A percentile compares a stretch with the other conserved stretches of the same genome.
phyloP scores from a whole-genome alignment of 2,113 vertebrate genomes.

The Anseranas semipalmata region DNA sequence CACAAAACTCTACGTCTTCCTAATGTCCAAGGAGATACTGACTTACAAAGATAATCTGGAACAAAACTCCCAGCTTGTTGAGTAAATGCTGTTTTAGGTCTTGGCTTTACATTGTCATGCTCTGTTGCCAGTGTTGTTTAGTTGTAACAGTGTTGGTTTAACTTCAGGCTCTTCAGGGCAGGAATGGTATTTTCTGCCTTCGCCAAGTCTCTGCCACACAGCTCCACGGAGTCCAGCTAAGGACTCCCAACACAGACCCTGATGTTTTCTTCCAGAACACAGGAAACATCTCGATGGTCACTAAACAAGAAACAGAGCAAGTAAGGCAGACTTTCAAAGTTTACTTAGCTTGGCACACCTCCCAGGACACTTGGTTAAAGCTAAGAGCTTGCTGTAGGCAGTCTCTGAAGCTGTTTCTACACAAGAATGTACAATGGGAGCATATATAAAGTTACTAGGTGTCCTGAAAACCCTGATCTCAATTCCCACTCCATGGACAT shows the following conservation, averaged over 20 bases:
- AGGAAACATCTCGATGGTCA: background rate
- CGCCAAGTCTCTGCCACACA: background rate
- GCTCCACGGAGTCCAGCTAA: background rate
- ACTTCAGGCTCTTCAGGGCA: background rate
- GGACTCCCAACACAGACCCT: background rate
- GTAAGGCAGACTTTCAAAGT: background rate
- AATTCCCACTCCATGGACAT: background rate
- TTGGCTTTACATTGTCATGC: background rate
- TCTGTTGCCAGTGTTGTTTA: background rate
- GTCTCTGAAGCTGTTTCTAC: background rate
- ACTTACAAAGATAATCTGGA: background rate
- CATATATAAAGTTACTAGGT: background rate
- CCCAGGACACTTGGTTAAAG: background rate
- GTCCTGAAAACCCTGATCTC: background rate
- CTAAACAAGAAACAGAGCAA: background rate
- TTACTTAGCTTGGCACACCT: background rate
- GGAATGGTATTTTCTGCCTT: background rate
- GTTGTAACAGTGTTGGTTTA: background rate
- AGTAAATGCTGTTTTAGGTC: background rate
- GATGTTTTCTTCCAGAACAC: background rate
- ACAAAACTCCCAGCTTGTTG: background rate
- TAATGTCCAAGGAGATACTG: background rate
- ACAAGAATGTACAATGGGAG: background rate
- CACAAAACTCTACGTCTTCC: background rate
- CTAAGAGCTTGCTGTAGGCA: background rate